Base-by-base conservation (phyloP, 1,140 invertebrate genomes). In the Zaprionus africanus region DNA sequence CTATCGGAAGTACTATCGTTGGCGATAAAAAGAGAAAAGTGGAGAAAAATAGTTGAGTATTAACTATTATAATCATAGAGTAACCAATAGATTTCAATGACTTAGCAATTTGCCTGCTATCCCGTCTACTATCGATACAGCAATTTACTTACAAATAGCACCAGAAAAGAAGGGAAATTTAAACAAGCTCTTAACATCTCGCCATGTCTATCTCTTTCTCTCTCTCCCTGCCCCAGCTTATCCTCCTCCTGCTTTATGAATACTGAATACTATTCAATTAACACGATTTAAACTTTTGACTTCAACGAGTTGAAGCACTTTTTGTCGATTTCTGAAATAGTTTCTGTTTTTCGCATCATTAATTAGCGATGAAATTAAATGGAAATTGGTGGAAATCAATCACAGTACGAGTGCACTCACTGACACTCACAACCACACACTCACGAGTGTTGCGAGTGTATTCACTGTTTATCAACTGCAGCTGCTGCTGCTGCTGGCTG, bases 321-420 rank as follows among this genome's bases (percentile, higher is more conserved):
- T 41, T 41, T 6, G 15, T 41, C 6, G 38, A 34, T 34, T 34
- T 31, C 31, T 31, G 9, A 31, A 41, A 41, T 41, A 41, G 15
- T 41, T 41, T 4, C 13, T 41, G 38, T 41, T 15, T 5, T 41
- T n/a, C 38, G 19, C 46, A 24, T 51, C 46, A 51, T 51, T 22
- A 51, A 51, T 51, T 51, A 51, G 46, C 11, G 3, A 51, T 51
- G 46, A 51, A 12, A 51, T 51, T 51, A 51, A 51, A 51, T 22
- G 19, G 46, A 51, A 51, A 12, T 51, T 22, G 11, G 7, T 17
- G 5, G n/a, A 24, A 22, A 51, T 51, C 46, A 13, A 51, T 51
- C 46, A 51, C 46, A 51, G 11, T 7, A n/a, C n/a, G 46, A 51
- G 46, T 51, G 46, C 46, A 51, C 46, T 22, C 46, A 17, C 41